These are phyloP conservation scores for Pachycephala philippinensis DNA, from an alignment of 2,113 vertebrate species.

Conservation along the genomic window DNA sequence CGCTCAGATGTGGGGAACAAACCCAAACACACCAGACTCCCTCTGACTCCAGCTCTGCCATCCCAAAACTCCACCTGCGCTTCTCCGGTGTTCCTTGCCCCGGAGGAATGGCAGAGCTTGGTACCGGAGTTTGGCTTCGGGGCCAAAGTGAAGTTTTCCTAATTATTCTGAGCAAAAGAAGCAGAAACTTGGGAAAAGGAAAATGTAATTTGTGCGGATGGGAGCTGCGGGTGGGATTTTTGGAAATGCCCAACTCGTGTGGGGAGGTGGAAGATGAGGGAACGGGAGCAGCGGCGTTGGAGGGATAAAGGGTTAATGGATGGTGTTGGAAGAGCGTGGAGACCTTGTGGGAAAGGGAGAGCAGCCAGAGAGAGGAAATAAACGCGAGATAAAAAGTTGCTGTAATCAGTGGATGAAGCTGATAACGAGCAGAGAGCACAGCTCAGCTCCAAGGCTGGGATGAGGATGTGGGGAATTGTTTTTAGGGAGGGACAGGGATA, in stretches of 20 bases:
- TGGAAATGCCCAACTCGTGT: background rate
- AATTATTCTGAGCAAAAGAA: background rate
- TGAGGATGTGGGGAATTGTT: background rate
- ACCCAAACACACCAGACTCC: background rate
- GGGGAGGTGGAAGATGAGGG: background rate
- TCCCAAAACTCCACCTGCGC: background rate
- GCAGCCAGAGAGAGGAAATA: background rate
- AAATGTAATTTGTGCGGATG: fast-evolving
- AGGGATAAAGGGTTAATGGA: background rate
- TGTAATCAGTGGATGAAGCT: background rate
- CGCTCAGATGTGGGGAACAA: slow-evolving; percentile 37
- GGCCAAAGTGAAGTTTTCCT: background rate
- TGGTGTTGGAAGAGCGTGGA: fast-evolving
- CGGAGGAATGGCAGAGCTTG: background rate
- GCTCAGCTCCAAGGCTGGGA: background rate
- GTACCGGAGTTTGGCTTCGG: background rate
- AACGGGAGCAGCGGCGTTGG: fast-evolving
- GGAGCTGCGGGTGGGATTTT: background rate
- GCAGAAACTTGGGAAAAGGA: background rate
- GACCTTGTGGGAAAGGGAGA: background rate
- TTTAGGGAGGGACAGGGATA: background rate
- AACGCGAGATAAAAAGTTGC: background rate
- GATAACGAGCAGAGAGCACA: background rate
- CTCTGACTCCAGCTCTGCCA: background rate
- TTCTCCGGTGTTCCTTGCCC: background rate